These are phyloP conservation scores for Oncopodura yosiiana DNA, from an alignment of 1,140 invertebrate species.

Conservation along the genomic window DNA sequence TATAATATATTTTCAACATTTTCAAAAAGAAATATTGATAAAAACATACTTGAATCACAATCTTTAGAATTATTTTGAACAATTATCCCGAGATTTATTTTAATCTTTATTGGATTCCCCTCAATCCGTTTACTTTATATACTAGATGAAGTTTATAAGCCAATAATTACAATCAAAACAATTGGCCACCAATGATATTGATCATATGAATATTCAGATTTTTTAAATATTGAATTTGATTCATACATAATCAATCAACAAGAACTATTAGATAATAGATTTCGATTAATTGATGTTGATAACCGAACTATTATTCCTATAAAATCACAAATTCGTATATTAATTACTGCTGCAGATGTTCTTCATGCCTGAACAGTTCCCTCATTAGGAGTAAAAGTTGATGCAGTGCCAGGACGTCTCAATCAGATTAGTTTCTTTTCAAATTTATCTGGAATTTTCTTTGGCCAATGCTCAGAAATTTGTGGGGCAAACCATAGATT, in stretches of 20 bases:
- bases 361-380: slow-evolving; percentile 59
- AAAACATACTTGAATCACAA: slow-evolving; percentile 42
- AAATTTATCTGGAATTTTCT: slow-evolving; percentile 51
- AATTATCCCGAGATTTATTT: slow-evolving; percentile 49
- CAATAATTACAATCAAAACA: slow-evolving; percentile 48
- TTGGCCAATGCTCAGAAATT: slow-evolving; percentile 68
- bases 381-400: slow-evolving; percentile 52
- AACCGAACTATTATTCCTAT: slow-evolving; percentile 49
- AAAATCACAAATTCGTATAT: slow-evolving; percentile 47
- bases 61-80: slow-evolving; percentile 55
- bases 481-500: slow-evolving; percentile 64
- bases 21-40: slow-evolving; percentile 39
- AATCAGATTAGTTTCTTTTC: slow-evolving; percentile 52
- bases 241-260: slow-evolving; percentile 49
- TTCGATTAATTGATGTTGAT: slow-evolving; percentile 55
- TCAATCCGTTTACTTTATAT: slow-evolving; percentile 51
- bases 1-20: slow-evolving; percentile 35
- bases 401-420: slow-evolving; percentile 55
- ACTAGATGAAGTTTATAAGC: slow-evolving; percentile 49
- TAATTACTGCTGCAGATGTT: slow-evolving; percentile 53
- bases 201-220: slow-evolving; percentile 55
- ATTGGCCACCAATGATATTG: slow-evolving; percentile 60
- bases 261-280: slow-evolving; percentile 38
- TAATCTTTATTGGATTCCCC: slow-evolving; percentile 53
- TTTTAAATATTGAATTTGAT: slow-evolving; percentile 52